Conservation (phyloP, 2,797 vertebrate genomes). For the Prionace glauca region DNA sequence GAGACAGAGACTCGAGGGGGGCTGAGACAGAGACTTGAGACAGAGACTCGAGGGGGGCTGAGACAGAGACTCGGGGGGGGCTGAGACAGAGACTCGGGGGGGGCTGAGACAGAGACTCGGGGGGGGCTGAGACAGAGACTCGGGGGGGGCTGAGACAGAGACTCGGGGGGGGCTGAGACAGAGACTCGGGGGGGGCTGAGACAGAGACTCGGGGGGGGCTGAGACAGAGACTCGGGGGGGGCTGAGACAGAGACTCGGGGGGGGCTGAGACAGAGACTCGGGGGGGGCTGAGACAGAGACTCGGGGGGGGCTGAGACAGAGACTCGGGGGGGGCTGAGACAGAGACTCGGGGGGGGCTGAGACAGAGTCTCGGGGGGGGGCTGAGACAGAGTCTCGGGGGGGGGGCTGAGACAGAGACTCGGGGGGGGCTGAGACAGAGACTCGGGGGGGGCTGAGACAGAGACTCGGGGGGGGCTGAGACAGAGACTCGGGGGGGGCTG, state of each 20-base stretch:
- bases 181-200: no score
- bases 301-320: no score
- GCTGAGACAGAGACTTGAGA: slow-evolving; percentile 48
- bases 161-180: no score
- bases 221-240: slow-evolving; percentile 43
- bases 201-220: neutral
- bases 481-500: neutral
- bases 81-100: slow-evolving; percentile 43
- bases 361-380: slow-evolving; percentile 43
- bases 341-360: neutral
- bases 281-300: slow-evolving; percentile 41
- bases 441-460: no score
- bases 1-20: neutral
- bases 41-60: slow-evolving; percentile 42
- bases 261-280: no score
- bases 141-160: slow-evolving; percentile 40
- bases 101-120: no score
- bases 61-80: neutral
- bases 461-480: no score
- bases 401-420: no score
- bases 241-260: no score
- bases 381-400: no score
- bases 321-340: no score
- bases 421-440: slow-evolving; percentile 41
- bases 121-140: no score